These are phyloP conservation scores for Caloenas nicobarica DNA, from an alignment of 2,113 vertebrate species.

Conservation along the genomic window DNA sequence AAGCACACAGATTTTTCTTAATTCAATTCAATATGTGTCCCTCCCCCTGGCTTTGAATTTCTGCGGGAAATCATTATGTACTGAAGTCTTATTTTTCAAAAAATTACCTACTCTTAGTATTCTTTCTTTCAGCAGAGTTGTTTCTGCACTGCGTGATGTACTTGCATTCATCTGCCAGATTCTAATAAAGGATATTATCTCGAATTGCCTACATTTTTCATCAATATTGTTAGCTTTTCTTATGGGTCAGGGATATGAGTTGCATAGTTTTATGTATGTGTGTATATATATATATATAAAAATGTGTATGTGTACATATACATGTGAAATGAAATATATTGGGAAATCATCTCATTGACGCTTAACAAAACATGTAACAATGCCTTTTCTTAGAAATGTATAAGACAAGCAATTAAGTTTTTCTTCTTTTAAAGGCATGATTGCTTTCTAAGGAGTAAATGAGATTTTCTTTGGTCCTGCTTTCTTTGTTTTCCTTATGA, in stretches of 20 bases:
- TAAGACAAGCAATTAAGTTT: neutral
- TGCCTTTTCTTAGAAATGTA: neutral
- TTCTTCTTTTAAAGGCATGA: neutral
- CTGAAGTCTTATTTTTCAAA: neutral
- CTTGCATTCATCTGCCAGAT: neutral
- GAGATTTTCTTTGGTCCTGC: neutral
- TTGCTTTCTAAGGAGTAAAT: neutral
- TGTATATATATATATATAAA: too few relatives aligned
- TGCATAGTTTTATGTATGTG: neutral
- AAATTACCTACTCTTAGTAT: neutral
- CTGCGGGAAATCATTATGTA: neutral
- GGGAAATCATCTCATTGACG: neutral
- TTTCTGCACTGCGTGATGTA: neutral
- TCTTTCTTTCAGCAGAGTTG: neutral
- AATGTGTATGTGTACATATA: too few relatives aligned
- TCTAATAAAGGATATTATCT: neutral
- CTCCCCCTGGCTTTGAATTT: neutral
- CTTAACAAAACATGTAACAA: neutral
- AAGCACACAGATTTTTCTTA: neutral
- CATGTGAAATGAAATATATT: neutral
- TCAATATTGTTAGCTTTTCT: neutral
- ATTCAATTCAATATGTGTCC: neutral
- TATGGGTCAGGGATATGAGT: neutral
- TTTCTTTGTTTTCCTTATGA: neutral
- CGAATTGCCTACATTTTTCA: neutral